phyloP scores from a whole-genome alignment of 2,113 vertebrate species.

The Penelope pileata region DNA sequence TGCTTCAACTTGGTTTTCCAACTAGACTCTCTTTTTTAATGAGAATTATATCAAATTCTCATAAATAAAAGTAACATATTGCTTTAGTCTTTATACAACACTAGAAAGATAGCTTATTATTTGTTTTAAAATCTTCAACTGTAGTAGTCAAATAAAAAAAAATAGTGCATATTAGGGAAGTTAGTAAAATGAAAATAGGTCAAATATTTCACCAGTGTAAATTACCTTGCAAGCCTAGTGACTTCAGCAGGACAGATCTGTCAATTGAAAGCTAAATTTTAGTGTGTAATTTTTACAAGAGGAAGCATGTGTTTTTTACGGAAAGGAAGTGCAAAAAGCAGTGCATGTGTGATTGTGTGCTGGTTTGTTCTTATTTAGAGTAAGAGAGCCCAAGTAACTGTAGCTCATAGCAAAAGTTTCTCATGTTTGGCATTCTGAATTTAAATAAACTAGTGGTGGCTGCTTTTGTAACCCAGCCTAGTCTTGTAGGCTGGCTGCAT shows the following conservation, averaged over 20 bases:
- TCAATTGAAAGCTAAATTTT: not conserved
- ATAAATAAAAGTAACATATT: not conserved
- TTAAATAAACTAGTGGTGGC: not conserved
- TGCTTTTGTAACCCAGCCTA: not conserved
- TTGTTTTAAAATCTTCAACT: not conserved
- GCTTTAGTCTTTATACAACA: not conserved
- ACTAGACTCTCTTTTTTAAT: too few relatives aligned
- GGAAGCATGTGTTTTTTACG: not conserved
- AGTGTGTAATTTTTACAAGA: not conserved
- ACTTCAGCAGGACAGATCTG: not conserved
- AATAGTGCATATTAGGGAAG: not conserved
- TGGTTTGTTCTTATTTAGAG: not conserved
- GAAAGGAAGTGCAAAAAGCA: not conserved
- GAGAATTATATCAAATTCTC: too few relatives aligned
- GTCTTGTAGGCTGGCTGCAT: not conserved
- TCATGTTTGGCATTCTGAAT: not conserved
- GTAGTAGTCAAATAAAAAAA: not conserved
- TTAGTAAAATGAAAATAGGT: not conserved
- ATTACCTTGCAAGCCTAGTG: not conserved
- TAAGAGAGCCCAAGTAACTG: not conserved
- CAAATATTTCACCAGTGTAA: not conserved
- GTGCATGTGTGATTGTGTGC: not conserved
- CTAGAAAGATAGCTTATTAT: not conserved
- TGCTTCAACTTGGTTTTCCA: not conserved
- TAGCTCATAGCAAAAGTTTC: not conserved